Evolutionary conservation across 2,797 vertebrate species (phyloP).

Genomic region (Anas capensis): DNA sequence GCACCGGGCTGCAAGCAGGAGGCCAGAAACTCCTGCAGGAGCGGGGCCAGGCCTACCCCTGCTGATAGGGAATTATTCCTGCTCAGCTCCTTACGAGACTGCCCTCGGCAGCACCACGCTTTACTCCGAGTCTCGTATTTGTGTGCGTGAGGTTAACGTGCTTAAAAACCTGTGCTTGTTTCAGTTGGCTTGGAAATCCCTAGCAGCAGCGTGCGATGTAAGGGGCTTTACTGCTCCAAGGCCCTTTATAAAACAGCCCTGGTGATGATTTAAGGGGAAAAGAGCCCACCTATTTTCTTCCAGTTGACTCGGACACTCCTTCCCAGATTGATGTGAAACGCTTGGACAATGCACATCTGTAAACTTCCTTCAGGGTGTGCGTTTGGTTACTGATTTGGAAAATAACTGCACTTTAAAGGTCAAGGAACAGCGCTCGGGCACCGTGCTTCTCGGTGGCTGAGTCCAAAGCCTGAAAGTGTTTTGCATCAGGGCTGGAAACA

Average conservation of each 20-base stretch:
- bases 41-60: neutral
- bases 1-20: fast-evolving
- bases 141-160: neutral
- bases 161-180: neutral
- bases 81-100: neutral
- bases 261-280: neutral
- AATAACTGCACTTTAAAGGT: neutral
- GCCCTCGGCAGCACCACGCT: neutral
- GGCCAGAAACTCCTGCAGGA: neutral
- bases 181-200: neutral
- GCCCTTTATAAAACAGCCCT: neutral
- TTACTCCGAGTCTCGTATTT: too few relatives aligned
- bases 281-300: neutral
- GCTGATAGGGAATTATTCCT: neutral
- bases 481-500: neutral
- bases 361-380: neutral
- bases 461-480: neutral
- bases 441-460: neutral
- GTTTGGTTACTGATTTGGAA: neutral
- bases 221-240: fast-evolving
- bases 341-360: neutral
- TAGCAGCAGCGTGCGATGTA: fast-evolving
- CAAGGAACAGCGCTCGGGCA: neutral
- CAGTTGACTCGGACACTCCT: neutral
- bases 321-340: neutral